Evolutionary conservation across 2,888 invertebrate genomes (phyloP).

Genomic region (Eupithecia exiguata): DNA sequence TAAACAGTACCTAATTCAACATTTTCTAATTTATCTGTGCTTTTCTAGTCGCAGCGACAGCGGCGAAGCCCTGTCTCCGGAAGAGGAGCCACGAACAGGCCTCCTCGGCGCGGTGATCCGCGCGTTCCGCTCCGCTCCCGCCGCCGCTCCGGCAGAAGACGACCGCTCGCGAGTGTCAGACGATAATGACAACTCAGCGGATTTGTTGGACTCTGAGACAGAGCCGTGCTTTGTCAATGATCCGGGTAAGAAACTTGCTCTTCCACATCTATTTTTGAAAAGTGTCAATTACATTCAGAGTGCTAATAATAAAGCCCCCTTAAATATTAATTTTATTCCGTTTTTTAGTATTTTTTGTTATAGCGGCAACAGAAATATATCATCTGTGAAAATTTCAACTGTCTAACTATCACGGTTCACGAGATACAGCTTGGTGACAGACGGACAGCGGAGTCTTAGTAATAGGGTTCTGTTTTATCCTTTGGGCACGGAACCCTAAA

Average conservation of each 20-base stretch:
- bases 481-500: no score
- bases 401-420: no score
- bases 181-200: conserved; percentile 89
- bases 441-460: no score
- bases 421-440: no score
- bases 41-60: conserved; percentile 85
- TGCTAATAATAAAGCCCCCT: no score
- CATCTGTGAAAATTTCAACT: no score
- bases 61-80: conserved; percentile 87
- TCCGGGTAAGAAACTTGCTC: conserved; percentile 74
- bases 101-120: conserved; percentile 90
- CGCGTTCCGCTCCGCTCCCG: conserved; percentile 71
- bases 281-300: no score
- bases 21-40: neutral
- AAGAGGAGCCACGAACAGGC: conserved; percentile 70
- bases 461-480: no score
- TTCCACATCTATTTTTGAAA: neutral
- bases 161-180: conserved; percentile 72
- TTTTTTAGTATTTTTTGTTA: no score
- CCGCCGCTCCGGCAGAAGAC: conserved; percentile 53
- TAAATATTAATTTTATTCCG: no score
- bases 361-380: no score
- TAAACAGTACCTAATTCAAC: neutral
- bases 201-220: conserved; percentile 91
- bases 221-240: conserved; percentile 93